Conservation (phyloP, 2,797 vertebrate species). For the Epinephelus coioides region DNA sequence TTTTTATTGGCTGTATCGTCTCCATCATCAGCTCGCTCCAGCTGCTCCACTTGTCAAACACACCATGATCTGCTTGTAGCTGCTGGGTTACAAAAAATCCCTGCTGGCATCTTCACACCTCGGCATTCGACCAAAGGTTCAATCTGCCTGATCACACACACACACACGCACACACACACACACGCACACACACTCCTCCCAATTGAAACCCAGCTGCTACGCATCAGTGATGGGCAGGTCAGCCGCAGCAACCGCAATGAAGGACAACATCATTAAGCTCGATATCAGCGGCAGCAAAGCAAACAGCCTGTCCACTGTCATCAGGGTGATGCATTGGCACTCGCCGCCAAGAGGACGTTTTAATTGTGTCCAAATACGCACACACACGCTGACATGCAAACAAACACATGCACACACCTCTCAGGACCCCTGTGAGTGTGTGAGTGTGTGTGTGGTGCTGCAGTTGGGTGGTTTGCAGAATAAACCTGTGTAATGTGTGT, state of each 20-base stretch:
- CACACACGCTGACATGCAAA: slow-evolving; percentile 38
- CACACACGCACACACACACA: slow-evolving; percentile 21
- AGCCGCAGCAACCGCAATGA: slow-evolving; percentile 65
- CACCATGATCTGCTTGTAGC: slow-evolving; percentile 32
- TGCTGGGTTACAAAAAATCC: slow-evolving; percentile 49
- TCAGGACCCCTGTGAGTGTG: background rate
- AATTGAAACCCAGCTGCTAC: slow-evolving; percentile 56
- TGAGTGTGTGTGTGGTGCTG: slow-evolving; percentile 28
- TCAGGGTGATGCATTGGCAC: slow-evolving; percentile 83
- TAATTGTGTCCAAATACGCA: slow-evolving; percentile 76
- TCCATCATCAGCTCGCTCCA: slow-evolving; percentile 8
- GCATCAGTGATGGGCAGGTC: slow-evolving; percentile 71
- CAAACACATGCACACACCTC: slow-evolving; percentile 29
- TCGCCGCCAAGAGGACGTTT: slow-evolving; percentile 68
- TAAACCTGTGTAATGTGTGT: slow-evolving; percentile 40
- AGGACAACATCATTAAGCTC: slow-evolving; percentile 85
- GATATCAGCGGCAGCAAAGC: slow-evolving; percentile 75
- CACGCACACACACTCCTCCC: slow-evolving; percentile 17
- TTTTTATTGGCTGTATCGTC: background rate
- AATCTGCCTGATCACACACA: slow-evolving; percentile 27
- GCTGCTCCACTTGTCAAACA: slow-evolving; percentile 37
- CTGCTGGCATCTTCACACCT: slow-evolving; percentile 53
- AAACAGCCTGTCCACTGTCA: slow-evolving; percentile 80
- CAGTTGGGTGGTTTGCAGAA: slow-evolving; percentile 42
- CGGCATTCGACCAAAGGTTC: slow-evolving; percentile 36